A percentile compares a stretch with the other conserved stretches of the same genome.
Evolutionary conservation across 2,113 vertebrate genomes (phyloP).

Genomic region (Heterotis niloticus): DNA sequence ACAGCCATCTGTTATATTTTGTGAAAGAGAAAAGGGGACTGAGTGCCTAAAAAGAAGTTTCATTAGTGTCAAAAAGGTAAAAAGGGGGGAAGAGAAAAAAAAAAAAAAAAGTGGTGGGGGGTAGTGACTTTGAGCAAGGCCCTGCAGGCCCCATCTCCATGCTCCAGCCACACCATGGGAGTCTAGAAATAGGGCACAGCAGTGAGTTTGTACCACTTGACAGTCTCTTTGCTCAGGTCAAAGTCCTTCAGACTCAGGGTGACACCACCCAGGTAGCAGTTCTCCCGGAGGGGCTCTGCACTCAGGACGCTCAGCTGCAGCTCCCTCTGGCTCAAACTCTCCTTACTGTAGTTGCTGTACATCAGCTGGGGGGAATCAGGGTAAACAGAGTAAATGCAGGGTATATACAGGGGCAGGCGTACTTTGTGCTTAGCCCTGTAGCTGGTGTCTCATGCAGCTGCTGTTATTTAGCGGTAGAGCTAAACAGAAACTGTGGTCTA

Average conservation of each 20-base stretch:
- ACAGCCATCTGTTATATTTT: constrained; percentile 49
- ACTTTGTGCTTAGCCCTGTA: no score
- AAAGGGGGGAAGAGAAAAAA: not conserved
- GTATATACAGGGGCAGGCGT: no score
- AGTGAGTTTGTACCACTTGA: constrained; percentile 90
- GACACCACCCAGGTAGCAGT: constrained; percentile 89
- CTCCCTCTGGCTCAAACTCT: constrained; percentile 82
- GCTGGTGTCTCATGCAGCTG: no score
- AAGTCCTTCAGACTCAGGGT: constrained; percentile 90
- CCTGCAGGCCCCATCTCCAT: constrained; percentile 15
- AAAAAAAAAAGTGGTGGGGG: not conserved
- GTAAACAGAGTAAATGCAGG: constrained; percentile 17
- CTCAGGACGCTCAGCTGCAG: constrained; percentile 94
- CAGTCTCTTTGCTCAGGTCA: constrained; percentile 91
- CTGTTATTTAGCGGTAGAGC: no score
- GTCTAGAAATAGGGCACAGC: constrained; percentile 78
- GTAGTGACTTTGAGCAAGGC: constrained; percentile 14
- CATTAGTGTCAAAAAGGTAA: constrained; percentile 41
- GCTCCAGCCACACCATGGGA: not conserved
- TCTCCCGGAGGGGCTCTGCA: constrained; percentile 91
- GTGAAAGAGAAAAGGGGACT: constrained; percentile 42
- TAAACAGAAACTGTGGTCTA: no score
- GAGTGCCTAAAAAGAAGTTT: constrained; percentile 44
- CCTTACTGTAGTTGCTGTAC: constrained; percentile 89
- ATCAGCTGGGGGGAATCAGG: constrained; percentile 74